A percentile compares a stretch with the other conserved stretches of the same genome.
Conservation (phyloP, 2,888 invertebrate genomes). For the Polydrusus tereticollis region DNA sequence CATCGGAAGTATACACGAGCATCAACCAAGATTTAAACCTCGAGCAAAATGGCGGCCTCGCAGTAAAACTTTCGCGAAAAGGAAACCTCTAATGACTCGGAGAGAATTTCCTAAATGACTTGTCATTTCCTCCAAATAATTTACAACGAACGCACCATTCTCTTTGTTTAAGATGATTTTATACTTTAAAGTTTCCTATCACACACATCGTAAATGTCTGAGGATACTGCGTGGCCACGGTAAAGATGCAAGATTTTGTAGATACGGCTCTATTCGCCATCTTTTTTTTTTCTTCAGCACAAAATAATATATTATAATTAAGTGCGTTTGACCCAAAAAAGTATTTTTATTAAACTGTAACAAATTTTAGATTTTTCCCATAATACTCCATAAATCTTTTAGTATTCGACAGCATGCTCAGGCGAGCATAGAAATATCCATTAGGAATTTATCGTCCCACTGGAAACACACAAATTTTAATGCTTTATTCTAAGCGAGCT, state of each 20-base stretch:
- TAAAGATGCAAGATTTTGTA: too few relatives aligned
- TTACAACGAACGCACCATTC: not conserved
- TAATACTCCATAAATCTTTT: conserved; percentile 2
- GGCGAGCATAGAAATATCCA: not conserved
- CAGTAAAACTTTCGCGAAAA: conserved; percentile 21
- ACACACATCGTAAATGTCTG: too few relatives aligned
- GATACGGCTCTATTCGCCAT: too few relatives aligned
- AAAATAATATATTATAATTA: too few relatives aligned
- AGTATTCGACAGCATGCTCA: not conserved
- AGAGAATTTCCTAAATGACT: conserved; percentile 24
- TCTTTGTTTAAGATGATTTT: not conserved
- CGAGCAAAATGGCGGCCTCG: not conserved
- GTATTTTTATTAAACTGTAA: not conserved
- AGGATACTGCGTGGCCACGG: too few relatives aligned
- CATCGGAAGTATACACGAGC: conserved; percentile 26
- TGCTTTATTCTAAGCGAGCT: not conserved
- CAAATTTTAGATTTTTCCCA: not conserved
- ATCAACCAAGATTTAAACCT: conserved; percentile 2
- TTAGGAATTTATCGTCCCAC: not conserved
- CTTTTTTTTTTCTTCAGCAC: too few relatives aligned
- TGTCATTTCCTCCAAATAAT: conserved; percentile 27
- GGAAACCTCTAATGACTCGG: conserved; percentile 30
- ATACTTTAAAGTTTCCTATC: not conserved
- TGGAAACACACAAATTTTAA: not conserved
- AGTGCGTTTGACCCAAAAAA: too few relatives aligned